Base-by-base conservation (phyloP, 2,888 invertebrate genomes). In the Flabesymbios commensalis region DNA sequence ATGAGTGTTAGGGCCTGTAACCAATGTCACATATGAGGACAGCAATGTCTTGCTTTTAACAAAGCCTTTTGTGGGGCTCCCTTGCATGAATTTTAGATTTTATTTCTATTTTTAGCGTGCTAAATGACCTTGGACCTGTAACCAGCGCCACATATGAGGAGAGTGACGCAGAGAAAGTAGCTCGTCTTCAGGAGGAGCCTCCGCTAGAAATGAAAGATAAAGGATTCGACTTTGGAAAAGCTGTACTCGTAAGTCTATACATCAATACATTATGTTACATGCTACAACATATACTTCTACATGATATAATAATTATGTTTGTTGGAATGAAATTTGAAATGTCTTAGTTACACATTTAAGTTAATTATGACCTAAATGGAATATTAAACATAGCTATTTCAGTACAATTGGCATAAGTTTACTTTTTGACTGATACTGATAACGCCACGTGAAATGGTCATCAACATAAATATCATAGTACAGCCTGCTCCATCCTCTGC, bases 151-250 rank as follows among this genome's bases (percentile, higher is more conserved):
- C n/a, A n/a, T n/a, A n/a, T n/a, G n/a, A 5, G 7, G 55, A 22
- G 43, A n/a, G 43, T 7, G 19, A 33, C 43, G 45, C 14, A 5
- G 51, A 72, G 85, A 84, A 2, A 82, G 73, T 43, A 84, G 80
- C 49, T 78, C 83, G 0, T 79, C 48, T 10, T 91, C 91, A 0
- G 89, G 90, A 81, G 88, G 90, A 69, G 90, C 90, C 72, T 90
- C 90, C 1, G 19, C 29, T 42, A 19, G 41, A 29, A 24, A 19
- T 26, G n/a, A 52, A 53, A 48, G 67, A 69, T 0, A 75, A 74
- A 55, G 73, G 72, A 31, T 76, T 78, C 65, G 78, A 79, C 57
- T 76, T 76, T 65, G 75, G 75, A 59, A 78, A 77, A 72, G 79
- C 77, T 63, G 66, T 75, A 14, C 68, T 78, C 67, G 79, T 79